phyloP scores from a whole-genome alignment of 2,797 vertebrate species.

The Clamator glandarius region DNA sequence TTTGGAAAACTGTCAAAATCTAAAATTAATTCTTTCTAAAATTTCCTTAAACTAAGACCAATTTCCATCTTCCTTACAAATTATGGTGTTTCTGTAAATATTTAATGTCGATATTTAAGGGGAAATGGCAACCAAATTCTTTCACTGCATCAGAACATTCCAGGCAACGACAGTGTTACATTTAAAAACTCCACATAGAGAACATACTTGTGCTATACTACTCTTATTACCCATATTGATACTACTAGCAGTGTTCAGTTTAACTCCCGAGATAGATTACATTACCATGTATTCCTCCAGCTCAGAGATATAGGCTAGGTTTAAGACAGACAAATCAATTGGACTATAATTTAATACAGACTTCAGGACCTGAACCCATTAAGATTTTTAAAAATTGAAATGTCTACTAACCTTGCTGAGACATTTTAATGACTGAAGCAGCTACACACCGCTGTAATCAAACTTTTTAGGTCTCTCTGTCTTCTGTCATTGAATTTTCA shows the following conservation, averaged over 20 bases:
- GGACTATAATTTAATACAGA: conserved; percentile 10
- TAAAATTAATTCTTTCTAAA: not conserved
- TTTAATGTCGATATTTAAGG: not conserved
- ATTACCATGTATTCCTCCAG: not conserved
- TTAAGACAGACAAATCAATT: not conserved
- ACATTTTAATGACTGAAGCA: not conserved
- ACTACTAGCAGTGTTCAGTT: not conserved
- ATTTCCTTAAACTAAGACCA: not conserved
- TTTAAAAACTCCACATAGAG: not conserved
- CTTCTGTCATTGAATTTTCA: conserved; percentile 4
- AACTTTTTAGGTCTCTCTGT: not conserved
- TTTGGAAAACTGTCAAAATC: not conserved
- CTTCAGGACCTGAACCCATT: not conserved
- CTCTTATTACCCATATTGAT: not conserved
- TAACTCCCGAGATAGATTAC: not conserved
- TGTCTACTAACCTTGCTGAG: conserved; percentile 1
- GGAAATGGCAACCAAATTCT: not conserved
- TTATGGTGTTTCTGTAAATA: not conserved
- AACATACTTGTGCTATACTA: not conserved
- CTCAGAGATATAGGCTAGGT: not conserved
- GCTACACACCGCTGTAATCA: not conserved
- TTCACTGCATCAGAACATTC: not conserved
- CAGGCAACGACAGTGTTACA: not conserved
- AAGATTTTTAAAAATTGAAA: conserved; percentile 52
- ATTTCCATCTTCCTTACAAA: not conserved